These are phyloP conservation scores for Todus mexicanus DNA, from an alignment of 2,797 vertebrate genomes.

Conservation along the genomic window DNA sequence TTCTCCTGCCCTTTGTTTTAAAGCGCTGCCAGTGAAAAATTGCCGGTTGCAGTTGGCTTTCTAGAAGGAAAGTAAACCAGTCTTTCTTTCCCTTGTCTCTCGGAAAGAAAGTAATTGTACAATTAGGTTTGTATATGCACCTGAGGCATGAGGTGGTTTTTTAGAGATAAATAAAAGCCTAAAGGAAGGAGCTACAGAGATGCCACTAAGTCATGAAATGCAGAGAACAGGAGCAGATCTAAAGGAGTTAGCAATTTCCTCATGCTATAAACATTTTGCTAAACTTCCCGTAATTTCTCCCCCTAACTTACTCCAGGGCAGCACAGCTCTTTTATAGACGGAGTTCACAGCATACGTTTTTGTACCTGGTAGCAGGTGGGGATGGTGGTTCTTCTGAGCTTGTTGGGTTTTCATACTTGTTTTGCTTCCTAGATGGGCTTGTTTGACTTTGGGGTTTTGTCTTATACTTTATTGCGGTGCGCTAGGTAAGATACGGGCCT, in stretches of 20 bases:
- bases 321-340: background rate
- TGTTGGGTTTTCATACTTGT: background rate
- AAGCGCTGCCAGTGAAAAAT: slow-evolving; percentile 28
- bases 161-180: slow-evolving; percentile 41
- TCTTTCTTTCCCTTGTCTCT: background rate
- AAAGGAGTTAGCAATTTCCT: background rate
- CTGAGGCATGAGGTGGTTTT: background rate
- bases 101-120: background rate
- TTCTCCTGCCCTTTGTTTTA: slow-evolving; percentile 11
- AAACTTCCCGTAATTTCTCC: background rate
- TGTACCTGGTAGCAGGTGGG: background rate
- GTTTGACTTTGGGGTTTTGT: background rate
- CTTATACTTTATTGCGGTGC: background rate
- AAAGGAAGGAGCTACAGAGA: background rate
- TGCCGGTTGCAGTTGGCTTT: background rate
- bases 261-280: background rate
- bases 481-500: background rate
- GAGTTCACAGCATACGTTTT: background rate
- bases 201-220: background rate
- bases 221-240: background rate
- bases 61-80: background rate
- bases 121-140: slow-evolving; percentile 4
- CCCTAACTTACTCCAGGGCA: background rate
- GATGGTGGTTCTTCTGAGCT: background rate
- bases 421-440: background rate